Evolutionary conservation across 2,113 vertebrate genomes (phyloP), one percentile per base, ranked within the genome.

Genomic region (Stigmatopora argus): DNA sequence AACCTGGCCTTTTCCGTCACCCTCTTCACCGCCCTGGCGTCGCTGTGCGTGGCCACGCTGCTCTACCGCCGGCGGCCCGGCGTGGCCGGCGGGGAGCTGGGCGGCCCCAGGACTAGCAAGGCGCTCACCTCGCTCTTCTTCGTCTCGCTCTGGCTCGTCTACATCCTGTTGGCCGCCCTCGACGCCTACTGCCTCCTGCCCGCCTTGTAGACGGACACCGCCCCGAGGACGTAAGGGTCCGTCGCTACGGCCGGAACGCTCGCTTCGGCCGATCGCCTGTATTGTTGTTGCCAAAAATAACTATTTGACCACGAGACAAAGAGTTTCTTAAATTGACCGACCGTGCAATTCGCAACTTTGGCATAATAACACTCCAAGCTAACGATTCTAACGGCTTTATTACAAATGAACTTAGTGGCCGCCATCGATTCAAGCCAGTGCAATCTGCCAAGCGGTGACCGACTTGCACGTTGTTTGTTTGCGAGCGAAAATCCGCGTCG

Each of bases 1-100:
- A 92, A 86, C 68, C 84, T 93, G 83, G 92, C 92, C 61, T 93
- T 93, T 81, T 91, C 91, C 15, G 92, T 93, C 81, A 92, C 92
- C 34, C 86, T 93, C 61, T 93, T 89, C 87, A 92, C 91, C 73
- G 86, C 87, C 55, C 41, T 93, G 68, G 91, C 92, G 13, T 65
- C 90, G 69, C 9, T 92, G 65, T 81, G 70, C 19, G 84, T 93
- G 23, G 0, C 65, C 55, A 76, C 74, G 3, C 87, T 93, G 72
- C 78, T 93, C 61, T 93, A 92, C 84, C 90, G 92, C 8, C 85
- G 92, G 35, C 84, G 91, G 48, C 65, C 86, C 0, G 48, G 80
- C 0, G 85, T 90, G 49, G 86, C 92, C 0, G 90, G 90, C 4
- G 92, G 92, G 1, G 92, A 93, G 78, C 86, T 93, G 41, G 92